Conservation (phyloP, 1,140 invertebrate genomes). For the Ephestia elutella region DNA sequence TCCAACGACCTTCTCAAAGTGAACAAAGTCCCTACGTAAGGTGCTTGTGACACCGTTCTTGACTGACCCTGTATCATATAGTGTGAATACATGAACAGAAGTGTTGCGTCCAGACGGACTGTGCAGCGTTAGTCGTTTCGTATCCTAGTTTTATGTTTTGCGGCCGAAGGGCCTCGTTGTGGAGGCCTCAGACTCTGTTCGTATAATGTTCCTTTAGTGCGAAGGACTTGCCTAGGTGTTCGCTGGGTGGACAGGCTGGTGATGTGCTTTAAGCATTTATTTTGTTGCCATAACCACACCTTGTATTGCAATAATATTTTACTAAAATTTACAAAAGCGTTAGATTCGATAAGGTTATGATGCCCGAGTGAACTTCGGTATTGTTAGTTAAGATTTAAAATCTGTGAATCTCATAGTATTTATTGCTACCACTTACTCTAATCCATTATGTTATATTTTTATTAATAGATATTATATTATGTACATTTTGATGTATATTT, state of each 20-base stretch:
- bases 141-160: conserved; percentile 71
- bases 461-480: conserved; percentile 72
- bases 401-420: conserved; percentile 75
- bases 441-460: conserved; percentile 69
- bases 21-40: conserved; percentile 80
- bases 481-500: conserved; percentile 74
- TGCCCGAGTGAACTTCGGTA: conserved; percentile 61
- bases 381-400: conserved; percentile 73
- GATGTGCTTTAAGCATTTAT: conserved; percentile 76
- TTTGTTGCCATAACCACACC: conserved; percentile 74
- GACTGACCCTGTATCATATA: conserved; percentile 73
- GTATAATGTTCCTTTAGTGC: conserved; percentile 71
- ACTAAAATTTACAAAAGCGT: conserved; percentile 69
- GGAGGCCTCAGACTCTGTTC: conserved; percentile 56
- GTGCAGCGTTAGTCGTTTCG: conserved; percentile 59
- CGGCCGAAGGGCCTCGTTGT: conserved; percentile 58
- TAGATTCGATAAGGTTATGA: conserved; percentile 62
- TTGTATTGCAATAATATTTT: conserved; percentile 74
- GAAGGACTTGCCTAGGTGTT: conserved; percentile 61
- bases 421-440: conserved; percentile 71
- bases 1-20: conserved; percentile 79
- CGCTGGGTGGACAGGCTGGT: conserved; percentile 65
- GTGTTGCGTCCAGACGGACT: conserved; percentile 63
- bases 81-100: conserved; percentile 66
- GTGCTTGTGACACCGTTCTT: conserved; percentile 43